Conservation (phyloP, 2,888 invertebrate genomes). For the Acronicta leporina region DNA sequence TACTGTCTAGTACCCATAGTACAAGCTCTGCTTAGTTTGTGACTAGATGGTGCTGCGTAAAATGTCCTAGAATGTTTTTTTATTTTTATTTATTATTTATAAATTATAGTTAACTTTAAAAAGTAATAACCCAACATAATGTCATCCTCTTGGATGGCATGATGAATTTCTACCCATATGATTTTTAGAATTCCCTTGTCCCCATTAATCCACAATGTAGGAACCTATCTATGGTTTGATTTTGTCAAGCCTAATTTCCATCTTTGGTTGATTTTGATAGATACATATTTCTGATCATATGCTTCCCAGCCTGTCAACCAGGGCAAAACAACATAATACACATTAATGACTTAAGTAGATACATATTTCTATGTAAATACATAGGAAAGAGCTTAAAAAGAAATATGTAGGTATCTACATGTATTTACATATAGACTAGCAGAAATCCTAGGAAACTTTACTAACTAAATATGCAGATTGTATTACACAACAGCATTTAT, state of each 20-base stretch:
- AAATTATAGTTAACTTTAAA: too few relatives aligned
- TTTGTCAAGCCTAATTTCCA: constrained; percentile 8
- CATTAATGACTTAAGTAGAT: constrained; percentile 12
- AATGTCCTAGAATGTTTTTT: too few relatives aligned
- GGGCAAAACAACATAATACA: too few relatives aligned
- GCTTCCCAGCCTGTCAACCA: constrained; percentile 13
- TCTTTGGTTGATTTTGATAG: constrained; percentile 12
- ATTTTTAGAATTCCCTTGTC: constrained; percentile 4
- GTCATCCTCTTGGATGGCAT: constrained; percentile 8
- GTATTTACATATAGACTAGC: constrained; percentile 9
- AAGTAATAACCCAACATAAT: too few relatives aligned
- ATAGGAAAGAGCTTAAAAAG: too few relatives aligned
- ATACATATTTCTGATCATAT: constrained; percentile 12
- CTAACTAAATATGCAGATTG: constrained; percentile 2
- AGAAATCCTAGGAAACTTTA: constrained; percentile 3
- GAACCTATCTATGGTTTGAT: constrained; percentile 7
- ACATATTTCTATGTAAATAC: too few relatives aligned
- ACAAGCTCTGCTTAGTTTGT: too few relatives aligned
- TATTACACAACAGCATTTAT: constrained; percentile 6
- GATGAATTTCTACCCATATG: constrained; percentile 11
- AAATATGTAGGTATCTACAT: constrained; percentile 7
- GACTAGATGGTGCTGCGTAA: too few relatives aligned
- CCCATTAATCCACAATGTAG: constrained; percentile 2
- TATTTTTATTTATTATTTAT: too few relatives aligned
- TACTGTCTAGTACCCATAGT: too few relatives aligned